Conservation (phyloP, 2,797 vertebrate species). For the Alectoris magna region DNA sequence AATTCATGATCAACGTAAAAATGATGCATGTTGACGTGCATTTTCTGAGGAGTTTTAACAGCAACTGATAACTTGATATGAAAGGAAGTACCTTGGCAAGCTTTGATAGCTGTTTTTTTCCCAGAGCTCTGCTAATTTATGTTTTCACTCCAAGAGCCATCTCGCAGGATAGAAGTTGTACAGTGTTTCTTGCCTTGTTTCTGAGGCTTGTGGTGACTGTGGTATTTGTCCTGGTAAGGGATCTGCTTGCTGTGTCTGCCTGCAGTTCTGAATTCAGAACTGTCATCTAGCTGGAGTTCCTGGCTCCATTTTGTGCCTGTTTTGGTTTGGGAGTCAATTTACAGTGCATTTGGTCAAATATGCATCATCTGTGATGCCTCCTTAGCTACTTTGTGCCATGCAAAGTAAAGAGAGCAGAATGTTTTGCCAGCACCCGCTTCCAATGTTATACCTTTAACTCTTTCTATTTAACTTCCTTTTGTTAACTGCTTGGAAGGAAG, state of each 20-base stretch:
- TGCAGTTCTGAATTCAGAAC: not conserved
- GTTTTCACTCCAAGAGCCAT: slow-evolving; percentile 22
- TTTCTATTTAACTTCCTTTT: not conserved
- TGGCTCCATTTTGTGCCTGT: not conserved
- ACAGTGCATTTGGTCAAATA: not conserved
- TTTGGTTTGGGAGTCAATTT: not conserved
- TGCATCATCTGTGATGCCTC: not conserved
- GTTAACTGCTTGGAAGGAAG: not conserved
- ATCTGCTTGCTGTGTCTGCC: not conserved
- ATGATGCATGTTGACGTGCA: not conserved
- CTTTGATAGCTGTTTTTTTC: not conserved
- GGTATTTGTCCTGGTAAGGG: not conserved
- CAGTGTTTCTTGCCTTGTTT: slow-evolving; percentile 1
- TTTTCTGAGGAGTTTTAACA: not conserved
- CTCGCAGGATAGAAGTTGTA: slow-evolving; percentile 5
- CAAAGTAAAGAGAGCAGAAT: not conserved
- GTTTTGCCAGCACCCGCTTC: not conserved
- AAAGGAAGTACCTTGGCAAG: not conserved
- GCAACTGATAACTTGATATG: not conserved
- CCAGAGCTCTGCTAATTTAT: slow-evolving; percentile 34
- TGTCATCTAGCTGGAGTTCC: not conserved
- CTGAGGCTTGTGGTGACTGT: not conserved
- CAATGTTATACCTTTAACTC: not conserved
- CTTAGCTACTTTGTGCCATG: not conserved
- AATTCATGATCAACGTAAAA: not conserved